Evolutionary conservation across 2,888 invertebrate genomes (phyloP).

Genomic region (Troides oblongomaculatus): DNA sequence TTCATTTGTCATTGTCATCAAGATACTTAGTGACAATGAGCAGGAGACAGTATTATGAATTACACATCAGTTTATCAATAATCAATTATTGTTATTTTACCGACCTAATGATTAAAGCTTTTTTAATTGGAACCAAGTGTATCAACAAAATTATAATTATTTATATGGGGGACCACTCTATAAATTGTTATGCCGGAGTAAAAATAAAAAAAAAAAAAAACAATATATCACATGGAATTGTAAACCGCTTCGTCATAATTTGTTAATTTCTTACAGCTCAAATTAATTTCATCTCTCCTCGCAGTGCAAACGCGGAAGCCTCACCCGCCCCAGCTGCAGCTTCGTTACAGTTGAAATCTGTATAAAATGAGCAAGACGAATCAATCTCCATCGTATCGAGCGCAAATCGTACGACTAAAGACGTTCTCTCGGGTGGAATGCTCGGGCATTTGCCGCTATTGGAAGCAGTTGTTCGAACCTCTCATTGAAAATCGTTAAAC

Average conservation of each 20-base stretch:
- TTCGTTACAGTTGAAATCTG: constrained; percentile 76
- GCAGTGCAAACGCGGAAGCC: constrained; percentile 55
- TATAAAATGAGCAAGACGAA: constrained; percentile 72
- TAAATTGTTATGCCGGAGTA: neutral
- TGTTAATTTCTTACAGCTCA: constrained; percentile 42
- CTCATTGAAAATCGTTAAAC: constrained; percentile 72
- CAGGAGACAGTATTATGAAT: constrained; percentile 16
- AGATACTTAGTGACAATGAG: constrained; percentile 10
- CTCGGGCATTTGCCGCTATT: constrained; percentile 63
- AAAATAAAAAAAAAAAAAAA: neutral
- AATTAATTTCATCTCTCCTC: constrained; percentile 50
- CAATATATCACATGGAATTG: neutral
- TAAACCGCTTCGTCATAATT: neutral
- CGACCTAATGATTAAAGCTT: too few relatives aligned
- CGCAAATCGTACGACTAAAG: constrained; percentile 75
- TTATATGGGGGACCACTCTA: too few relatives aligned
- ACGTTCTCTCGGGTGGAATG: constrained; percentile 67
- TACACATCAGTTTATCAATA: neutral
- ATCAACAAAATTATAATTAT: neutral
- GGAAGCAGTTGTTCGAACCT: constrained; percentile 67
- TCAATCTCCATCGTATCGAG: constrained; percentile 73
- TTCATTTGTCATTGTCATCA: constrained; percentile 28
- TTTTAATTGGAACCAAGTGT: neutral
- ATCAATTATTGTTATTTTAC: too few relatives aligned
- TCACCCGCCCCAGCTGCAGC: constrained; percentile 71